Evolutionary conservation across 1,140 invertebrate genomes (phyloP).

Genomic region (Chrysoperla carnea): DNA sequence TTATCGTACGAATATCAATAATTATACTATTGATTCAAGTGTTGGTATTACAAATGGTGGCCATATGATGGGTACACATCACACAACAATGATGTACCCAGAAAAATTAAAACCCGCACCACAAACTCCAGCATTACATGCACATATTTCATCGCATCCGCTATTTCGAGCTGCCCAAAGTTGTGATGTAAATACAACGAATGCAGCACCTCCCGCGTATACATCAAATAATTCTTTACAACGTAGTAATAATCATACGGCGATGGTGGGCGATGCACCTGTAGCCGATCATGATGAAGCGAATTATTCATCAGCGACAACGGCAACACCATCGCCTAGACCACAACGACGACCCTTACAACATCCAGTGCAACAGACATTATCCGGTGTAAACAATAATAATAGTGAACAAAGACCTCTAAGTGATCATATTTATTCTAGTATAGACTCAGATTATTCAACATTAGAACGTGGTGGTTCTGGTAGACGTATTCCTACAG

Average conservation of each 20-base stretch:
- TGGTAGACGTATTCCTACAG: conserved; percentile 20
- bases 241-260: background rate
- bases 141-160: conserved; percentile 16
- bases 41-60: conserved; percentile 31
- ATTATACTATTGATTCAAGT: conserved; percentile 49
- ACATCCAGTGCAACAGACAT: conserved; percentile 24
- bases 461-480: conserved; percentile 32
- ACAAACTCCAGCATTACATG: conserved; percentile 21
- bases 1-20: conserved; percentile 58
- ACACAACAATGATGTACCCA: conserved; percentile 25
- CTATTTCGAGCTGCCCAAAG: conserved; percentile 24
- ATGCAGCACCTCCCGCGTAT: conserved; percentile 29
- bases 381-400: conserved; percentile 20
- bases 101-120: conserved; percentile 21
- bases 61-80: conserved; percentile 27
- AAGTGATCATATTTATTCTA: conserved; percentile 74
- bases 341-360: conserved; percentile 33
- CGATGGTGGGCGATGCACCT: conserved; percentile 21
- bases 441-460: conserved; percentile 69
- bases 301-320: conserved; percentile 41
- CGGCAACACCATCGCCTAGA: conserved; percentile 38
- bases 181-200: conserved; percentile 9
- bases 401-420: conserved; percentile 40
- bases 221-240: conserved; percentile 14
- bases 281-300: conserved; percentile 33